A percentile compares a stretch with the other conserved stretches of the same genome.
phyloP scores from a whole-genome alignment of 2,113 vertebrate genomes.

The Malurus alboscapulatus region DNA sequence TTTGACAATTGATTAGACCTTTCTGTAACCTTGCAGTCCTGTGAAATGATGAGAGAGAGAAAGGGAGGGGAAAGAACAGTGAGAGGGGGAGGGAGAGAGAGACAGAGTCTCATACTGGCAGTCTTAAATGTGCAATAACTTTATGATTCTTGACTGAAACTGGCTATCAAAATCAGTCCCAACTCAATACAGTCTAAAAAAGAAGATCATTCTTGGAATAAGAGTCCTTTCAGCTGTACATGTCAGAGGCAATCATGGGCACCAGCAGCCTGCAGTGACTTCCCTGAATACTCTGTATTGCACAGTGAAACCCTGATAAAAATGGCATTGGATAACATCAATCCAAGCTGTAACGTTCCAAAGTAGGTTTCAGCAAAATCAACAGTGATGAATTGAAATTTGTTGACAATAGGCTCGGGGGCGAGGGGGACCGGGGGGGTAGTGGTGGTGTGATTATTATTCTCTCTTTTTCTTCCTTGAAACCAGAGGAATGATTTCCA shows the following conservation, averaged over 20 bases:
- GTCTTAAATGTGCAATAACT: constrained; percentile 86
- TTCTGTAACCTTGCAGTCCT: constrained; percentile 82
- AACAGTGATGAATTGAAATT: constrained; percentile 74
- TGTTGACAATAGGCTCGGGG: constrained; percentile 24
- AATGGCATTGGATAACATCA: constrained; percentile 77
- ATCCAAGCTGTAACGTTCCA: constrained; percentile 58
- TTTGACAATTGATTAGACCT: constrained; percentile 90
- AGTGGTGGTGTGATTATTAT: constrained; percentile 8
- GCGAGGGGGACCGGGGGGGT: background rate
- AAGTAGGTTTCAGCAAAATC: constrained; percentile 75
- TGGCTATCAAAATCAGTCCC: constrained; percentile 85
- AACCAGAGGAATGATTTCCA: constrained; percentile 53
- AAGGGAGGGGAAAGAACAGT: constrained; percentile 47
- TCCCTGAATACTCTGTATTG: constrained; percentile 60
- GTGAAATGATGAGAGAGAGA: constrained; percentile 79
- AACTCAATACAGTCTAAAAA: constrained; percentile 79
- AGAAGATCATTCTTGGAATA: constrained; percentile 75
- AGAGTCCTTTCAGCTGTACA: constrained; percentile 71
- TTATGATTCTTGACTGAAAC: constrained; percentile 85
- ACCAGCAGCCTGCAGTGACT: constrained; percentile 68
- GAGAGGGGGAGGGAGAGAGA: constrained; percentile 40
- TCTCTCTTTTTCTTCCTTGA: constrained; percentile 52
- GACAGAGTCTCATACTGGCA: constrained; percentile 72
- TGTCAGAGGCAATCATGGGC: constrained; percentile 79
- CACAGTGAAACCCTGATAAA: constrained; percentile 73